Evolutionary conservation across 1,140 invertebrate genomes (phyloP).

Genomic region (Drosophila yakuba): DNA sequence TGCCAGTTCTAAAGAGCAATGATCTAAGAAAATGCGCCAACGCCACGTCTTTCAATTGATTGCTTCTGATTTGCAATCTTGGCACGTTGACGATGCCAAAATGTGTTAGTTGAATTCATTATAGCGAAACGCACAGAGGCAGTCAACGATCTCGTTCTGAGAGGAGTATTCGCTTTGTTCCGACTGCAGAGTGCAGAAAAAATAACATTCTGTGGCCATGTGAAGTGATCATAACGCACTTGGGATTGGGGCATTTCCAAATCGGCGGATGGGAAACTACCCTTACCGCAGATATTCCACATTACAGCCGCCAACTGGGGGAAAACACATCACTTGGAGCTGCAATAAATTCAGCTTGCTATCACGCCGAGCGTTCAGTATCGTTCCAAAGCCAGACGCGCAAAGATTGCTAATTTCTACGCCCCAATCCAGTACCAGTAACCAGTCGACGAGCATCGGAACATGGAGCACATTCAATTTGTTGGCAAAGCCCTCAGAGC

Average conservation of each 20-base stretch:
- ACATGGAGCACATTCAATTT: constrained; percentile 17
- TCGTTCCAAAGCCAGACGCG: constrained; percentile 25
- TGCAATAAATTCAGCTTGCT: constrained; percentile 27
- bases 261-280: constrained; percentile 31
- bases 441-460: not conserved
- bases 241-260: constrained; percentile 33
- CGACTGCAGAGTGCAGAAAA: not conserved
- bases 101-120: constrained; percentile 33
- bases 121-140: constrained; percentile 1
- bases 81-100: constrained; percentile 45
- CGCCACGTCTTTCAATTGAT: not conserved
- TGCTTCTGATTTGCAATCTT: constrained; percentile 12
- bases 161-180: not conserved
- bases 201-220: too few species aligned
- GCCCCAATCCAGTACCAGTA: not conserved
- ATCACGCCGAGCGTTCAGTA: constrained; percentile 26
- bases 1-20: constrained; percentile 48
- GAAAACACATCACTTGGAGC: constrained; percentile 24
- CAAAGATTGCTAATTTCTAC: constrained; percentile 11
- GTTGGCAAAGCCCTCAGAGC: constrained; percentile 17
- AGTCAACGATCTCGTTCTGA: constrained; percentile 32
- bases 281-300: not conserved
- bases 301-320: constrained; percentile 13
- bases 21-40: constrained; percentile 34
- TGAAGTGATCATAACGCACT: not conserved